Evolutionary conservation across 2,797 vertebrate species (phyloP).

Genomic region (Pogoniulus pusillus): DNA sequence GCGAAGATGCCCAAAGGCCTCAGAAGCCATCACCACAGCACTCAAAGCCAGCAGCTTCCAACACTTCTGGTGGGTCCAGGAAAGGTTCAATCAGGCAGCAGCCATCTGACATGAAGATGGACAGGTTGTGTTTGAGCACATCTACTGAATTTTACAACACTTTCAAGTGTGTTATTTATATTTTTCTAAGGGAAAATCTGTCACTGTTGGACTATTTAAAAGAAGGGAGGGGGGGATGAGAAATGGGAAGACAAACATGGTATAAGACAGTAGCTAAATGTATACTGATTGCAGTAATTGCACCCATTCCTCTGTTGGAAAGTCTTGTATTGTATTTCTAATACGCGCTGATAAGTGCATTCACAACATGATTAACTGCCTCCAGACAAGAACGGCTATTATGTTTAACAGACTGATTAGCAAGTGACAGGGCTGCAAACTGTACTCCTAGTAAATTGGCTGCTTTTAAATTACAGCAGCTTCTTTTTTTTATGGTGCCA

Average conservation of each 20-base stretch:
- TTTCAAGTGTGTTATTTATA: not conserved
- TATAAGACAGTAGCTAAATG: conserved; percentile 58
- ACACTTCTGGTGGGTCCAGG: not conserved
- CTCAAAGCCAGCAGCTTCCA: not conserved
- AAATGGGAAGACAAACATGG: not conserved
- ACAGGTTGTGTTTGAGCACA: not conserved
- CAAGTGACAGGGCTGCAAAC: conserved; percentile 70
- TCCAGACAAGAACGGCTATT: conserved; percentile 75
- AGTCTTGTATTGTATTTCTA: conserved; percentile 72
- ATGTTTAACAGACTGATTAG: conserved; percentile 78
- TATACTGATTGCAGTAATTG: conserved; percentile 74
- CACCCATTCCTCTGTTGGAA: conserved; percentile 60
- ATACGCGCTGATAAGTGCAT: conserved; percentile 73
- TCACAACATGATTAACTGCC: conserved; percentile 78
- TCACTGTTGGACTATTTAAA: not conserved
- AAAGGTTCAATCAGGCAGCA: not conserved
- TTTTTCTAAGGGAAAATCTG: not conserved
- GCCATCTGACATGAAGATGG: not conserved
- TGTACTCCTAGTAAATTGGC: conserved; percentile 69
- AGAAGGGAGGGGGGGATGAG: not conserved
- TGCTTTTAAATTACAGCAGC: conserved; percentile 75
- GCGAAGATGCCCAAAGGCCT: not conserved
- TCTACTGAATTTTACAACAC: not conserved
- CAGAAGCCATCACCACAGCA: not conserved
- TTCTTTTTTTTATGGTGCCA: conserved; percentile 51